These are phyloP conservation scores for Eristalis tenax DNA, from an alignment of 2,888 invertebrate genomes.

Conservation along the genomic window DNA sequence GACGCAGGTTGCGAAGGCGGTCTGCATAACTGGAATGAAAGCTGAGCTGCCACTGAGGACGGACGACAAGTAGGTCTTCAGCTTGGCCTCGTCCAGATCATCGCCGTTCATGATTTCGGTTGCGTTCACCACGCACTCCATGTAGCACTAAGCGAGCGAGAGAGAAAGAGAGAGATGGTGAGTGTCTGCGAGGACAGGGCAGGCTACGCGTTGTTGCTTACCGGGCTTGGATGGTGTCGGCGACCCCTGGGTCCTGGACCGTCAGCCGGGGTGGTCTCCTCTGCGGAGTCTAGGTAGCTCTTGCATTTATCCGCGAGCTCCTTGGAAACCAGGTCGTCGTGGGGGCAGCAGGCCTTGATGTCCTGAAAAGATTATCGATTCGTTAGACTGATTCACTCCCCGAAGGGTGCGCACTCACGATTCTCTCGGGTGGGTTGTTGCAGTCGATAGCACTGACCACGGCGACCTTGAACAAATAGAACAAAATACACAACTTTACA, in stretches of 20 bases:
- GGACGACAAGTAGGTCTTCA: constrained; percentile 8
- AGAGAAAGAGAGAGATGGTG: background rate
- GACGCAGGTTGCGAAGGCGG: constrained; percentile 23
- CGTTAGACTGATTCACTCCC: background rate
- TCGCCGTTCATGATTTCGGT: constrained; percentile 30
- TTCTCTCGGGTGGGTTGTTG: constrained; percentile 8
- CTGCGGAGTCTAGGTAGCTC: background rate
- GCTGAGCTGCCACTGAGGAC: background rate
- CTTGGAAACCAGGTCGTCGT: background rate
- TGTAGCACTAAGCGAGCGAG: constrained; percentile 26
- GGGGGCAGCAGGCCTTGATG: constrained; percentile 32
- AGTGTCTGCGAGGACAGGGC: background rate
- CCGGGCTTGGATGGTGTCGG: background rate
- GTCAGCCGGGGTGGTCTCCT: background rate
- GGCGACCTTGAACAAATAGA: constrained; percentile 59
- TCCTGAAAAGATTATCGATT: background rate
- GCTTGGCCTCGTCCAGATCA: constrained; percentile 21
- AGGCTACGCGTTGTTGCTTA: background rate
- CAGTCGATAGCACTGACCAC: constrained; percentile 36
- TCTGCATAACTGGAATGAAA: constrained; percentile 19
- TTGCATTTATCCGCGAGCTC: constrained; percentile 30
- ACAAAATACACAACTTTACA: constrained; percentile 42
- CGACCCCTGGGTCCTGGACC: constrained; percentile 15
- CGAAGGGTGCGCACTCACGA: constrained; percentile 17
- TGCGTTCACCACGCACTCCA: constrained; percentile 46